phyloP scores from a whole-genome alignment of 1,140 invertebrate genomes.

The Papilio dardanus region DNA sequence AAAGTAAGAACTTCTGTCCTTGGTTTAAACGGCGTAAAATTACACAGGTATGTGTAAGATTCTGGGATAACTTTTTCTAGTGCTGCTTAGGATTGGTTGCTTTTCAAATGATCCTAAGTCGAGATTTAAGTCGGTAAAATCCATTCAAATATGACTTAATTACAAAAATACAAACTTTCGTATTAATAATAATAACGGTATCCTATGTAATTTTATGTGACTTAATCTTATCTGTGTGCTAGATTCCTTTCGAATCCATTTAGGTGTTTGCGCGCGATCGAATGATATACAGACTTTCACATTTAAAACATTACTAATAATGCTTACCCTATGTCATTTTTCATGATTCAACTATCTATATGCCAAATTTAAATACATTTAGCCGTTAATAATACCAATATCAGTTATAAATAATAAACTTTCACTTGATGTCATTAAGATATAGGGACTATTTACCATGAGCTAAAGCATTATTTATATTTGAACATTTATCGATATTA shows the following conservation, averaged over 20 bases:
- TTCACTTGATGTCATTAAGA: not conserved
- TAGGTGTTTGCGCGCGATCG: not conserved
- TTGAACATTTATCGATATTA: not conserved
- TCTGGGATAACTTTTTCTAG: too few relatives aligned
- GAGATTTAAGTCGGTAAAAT: not conserved
- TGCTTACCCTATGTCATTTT: slow-evolving; percentile 23
- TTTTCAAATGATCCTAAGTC: not conserved
- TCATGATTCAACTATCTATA: slow-evolving; percentile 8
- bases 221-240: slow-evolving; percentile 20
- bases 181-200: not conserved
- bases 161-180: not conserved
- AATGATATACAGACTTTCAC: slow-evolving; percentile 22
- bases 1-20: not conserved
- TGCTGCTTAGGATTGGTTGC: too few relatives aligned
- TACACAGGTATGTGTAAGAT: not conserved
- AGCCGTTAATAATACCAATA: slow-evolving; percentile 1
- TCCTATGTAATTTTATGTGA: slow-evolving; percentile 18
- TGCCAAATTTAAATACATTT: slow-evolving; percentile 15
- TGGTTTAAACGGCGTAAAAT: not conserved
- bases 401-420: slow-evolving; percentile 11
- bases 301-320: slow-evolving; percentile 23
- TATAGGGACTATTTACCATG: not conserved
- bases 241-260: slow-evolving; percentile 23
- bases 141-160: not conserved
- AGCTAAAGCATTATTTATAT: not conserved